A percentile compares a stretch with the other conserved stretches of the same genome.
Conservation (phyloP, 1,140 invertebrate species). For the Acyrthosiphon pisum region DNA sequence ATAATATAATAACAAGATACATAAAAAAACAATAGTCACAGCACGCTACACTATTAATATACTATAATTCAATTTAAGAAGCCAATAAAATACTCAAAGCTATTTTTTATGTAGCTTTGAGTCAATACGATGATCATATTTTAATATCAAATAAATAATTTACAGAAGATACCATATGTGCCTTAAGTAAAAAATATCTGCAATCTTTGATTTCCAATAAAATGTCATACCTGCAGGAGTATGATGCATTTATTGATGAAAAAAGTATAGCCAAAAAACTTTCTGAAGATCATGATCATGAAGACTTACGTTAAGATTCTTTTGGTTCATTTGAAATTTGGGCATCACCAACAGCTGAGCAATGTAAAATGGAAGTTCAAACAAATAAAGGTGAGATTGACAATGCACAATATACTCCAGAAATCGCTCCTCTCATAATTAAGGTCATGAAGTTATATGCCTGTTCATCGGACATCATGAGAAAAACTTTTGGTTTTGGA, state of each 20-base stretch:
- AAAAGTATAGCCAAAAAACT: neutral
- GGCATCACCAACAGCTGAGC: neutral
- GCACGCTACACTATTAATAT: neutral
- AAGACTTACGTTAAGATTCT: neutral
- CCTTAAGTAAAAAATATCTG: slow-evolving; percentile 6
- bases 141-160: neutral
- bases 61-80: neutral
- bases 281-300: neutral
- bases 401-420: neutral
- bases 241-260: neutral
- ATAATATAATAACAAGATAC: too few species aligned
- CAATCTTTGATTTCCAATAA: neutral
- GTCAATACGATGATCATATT: neutral
- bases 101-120: slow-evolving; percentile 14
- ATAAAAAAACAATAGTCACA: too few species aligned
- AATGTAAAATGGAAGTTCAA: neutral
- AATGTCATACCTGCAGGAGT: neutral
- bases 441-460: too few species aligned
- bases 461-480: too few species aligned
- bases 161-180: neutral
- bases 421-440: too few species aligned
- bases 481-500: too few species aligned
- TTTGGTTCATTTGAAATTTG: neutral
- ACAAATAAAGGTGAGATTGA: neutral
- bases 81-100: neutral